These are phyloP conservation scores for Salvelinus fontinalis DNA, from an alignment of 2,113 vertebrate genomes.

Conservation along the genomic window DNA sequence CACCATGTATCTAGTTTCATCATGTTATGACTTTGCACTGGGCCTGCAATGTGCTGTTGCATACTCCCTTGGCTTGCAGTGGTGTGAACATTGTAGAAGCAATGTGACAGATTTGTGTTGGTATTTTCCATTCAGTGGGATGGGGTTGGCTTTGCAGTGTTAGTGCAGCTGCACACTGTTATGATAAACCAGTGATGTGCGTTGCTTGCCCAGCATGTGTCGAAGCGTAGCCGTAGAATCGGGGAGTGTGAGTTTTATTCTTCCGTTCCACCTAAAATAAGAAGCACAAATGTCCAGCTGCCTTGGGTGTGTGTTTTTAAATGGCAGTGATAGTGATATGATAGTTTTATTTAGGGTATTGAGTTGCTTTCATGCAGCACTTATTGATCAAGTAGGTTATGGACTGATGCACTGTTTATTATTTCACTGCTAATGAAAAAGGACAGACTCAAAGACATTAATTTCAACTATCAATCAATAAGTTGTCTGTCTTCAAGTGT, in stretches of 20 bases:
- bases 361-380: too few relatives aligned
- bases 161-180: constrained; percentile 34
- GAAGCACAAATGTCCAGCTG: background rate
- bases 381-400: background rate
- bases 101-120: constrained; percentile 44
- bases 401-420: background rate
- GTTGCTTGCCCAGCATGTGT: constrained; percentile 17
- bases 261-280: background rate
- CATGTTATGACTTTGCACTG: constrained; percentile 5
- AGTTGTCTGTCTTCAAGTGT: too few relatives aligned
- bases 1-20: constrained; percentile 17
- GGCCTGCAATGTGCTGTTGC: background rate
- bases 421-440: too few relatives aligned
- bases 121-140: constrained; percentile 57
- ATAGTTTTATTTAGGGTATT: background rate
- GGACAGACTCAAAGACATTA: too few relatives aligned
- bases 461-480: too few relatives aligned
- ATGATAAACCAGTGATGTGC: constrained; percentile 23
- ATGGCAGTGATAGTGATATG: background rate
- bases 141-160: constrained; percentile 23
- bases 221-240: background rate
- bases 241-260: background rate
- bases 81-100: background rate
- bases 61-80: too few relatives aligned
- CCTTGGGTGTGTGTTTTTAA: background rate